Evolutionary conservation across 2,888 invertebrate species (phyloP).

Genomic region (Parnassius smintheus): DNA sequence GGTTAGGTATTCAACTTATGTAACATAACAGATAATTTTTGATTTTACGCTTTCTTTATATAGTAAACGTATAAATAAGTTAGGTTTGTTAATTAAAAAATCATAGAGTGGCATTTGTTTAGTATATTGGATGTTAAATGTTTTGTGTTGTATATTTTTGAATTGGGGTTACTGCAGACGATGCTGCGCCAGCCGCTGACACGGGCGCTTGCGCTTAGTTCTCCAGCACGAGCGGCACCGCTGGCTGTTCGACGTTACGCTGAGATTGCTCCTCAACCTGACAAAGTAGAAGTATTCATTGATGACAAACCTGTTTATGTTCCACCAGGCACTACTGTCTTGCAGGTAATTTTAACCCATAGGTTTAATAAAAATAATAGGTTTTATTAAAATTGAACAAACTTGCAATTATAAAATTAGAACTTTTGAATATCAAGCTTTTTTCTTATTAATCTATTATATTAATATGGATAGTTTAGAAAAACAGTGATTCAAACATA

Average conservation of each 20-base stretch:
- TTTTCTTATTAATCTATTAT: too few species aligned
- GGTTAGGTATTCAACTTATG: constrained; percentile 76
- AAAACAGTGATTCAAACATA: too few species aligned
- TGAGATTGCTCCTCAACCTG: constrained; percentile 79
- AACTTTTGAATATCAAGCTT: too few species aligned
- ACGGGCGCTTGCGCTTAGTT: constrained; percentile 82
- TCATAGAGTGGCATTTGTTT: too few species aligned
- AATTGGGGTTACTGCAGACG: constrained; percentile 58
- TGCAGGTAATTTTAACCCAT: constrained; percentile 84
- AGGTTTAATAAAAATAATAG: neutral
- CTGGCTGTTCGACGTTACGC: constrained; percentile 72
- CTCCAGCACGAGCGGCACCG: constrained; percentile 63
- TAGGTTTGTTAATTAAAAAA: too few species aligned
- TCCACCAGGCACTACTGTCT: constrained; percentile 96
- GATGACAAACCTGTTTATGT: constrained; percentile 97
- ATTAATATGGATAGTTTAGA: too few species aligned
- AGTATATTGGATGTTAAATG: neutral
- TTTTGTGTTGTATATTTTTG: constrained; percentile 33
- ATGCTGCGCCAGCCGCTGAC: constrained; percentile 90
- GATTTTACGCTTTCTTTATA: neutral
- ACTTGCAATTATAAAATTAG: too few species aligned
- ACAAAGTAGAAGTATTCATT: constrained; percentile 96
- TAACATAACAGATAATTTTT: constrained; percentile 67
- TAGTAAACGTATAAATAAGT: too few species aligned
- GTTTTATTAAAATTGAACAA: too few species aligned